Conservation (phyloP, 1,140 invertebrate species). For the Diprion similis region DNA sequence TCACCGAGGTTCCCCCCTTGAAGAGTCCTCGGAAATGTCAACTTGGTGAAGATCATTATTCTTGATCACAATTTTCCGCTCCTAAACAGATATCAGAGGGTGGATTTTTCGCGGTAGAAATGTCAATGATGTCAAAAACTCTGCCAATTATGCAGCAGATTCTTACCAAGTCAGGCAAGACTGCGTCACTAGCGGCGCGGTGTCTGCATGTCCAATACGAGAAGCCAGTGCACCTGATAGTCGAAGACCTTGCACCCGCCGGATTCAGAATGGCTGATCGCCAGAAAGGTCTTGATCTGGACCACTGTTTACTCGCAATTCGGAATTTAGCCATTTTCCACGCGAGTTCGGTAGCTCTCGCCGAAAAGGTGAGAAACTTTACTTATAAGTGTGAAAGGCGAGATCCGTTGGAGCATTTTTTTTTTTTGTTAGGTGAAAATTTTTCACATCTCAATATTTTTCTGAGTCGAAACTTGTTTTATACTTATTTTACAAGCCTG, state of each 20-base stretch:
- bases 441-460: no score
- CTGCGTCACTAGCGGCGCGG: conserved; percentile 36
- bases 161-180: background rate
- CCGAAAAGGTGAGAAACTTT: conserved; percentile 54
- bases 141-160: background rate
- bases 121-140: conserved; percentile 6
- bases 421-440: no score
- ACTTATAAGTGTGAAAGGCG: background rate
- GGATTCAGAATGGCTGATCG: conserved; percentile 59
- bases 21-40: no score
- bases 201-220: conserved; percentile 44
- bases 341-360: conserved; percentile 56
- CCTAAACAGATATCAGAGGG: conserved; percentile 4
- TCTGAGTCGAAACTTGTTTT: no score
- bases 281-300: conserved; percentile 53
- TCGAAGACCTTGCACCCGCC: conserved; percentile 51
- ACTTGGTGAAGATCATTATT: background rate
- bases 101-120: conserved; percentile 22
- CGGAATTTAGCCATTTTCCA: conserved; percentile 63
- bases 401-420: background rate
- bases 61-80: background rate
- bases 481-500: no score
- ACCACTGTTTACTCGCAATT: conserved; percentile 52
- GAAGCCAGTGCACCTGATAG: conserved; percentile 52
- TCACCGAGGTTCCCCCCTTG: no score